Conservation (phyloP, 2,797 vertebrate species). For the Pelodytes ibericus region DNA sequence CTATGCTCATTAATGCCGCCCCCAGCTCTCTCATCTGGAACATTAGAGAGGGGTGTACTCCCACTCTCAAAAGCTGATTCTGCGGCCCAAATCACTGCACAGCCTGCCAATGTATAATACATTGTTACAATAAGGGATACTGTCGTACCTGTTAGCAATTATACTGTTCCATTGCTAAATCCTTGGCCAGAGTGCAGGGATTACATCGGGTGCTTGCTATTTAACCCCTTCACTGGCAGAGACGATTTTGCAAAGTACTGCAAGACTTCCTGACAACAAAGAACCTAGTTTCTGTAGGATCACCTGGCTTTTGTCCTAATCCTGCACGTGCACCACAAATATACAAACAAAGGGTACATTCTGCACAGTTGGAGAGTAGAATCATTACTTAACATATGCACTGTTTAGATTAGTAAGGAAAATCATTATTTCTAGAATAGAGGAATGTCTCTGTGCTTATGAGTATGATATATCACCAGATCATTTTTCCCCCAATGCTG, state of each 20-base stretch:
- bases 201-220: conserved; percentile 53
- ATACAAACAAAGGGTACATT: background rate
- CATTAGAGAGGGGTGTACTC: background rate
- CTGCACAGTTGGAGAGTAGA: background rate
- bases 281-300: background rate
- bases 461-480: conserved; percentile 17
- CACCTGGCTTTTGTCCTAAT: background rate
- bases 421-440: conserved; percentile 15
- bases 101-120: conserved; percentile 50
- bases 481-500: background rate
- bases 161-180: conserved; percentile 55
- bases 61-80: conserved; percentile 28
- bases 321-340: background rate
- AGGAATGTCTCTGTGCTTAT: conserved; percentile 1
- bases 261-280: background rate
- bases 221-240: conserved; percentile 33
- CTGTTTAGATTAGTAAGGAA: background rate
- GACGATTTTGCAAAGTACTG: background rate
- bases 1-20: background rate
- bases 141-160: conserved; percentile 55
- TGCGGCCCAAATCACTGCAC: conserved; percentile 30
- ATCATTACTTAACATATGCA: background rate
- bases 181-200: conserved; percentile 51
- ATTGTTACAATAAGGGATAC: conserved; percentile 46
- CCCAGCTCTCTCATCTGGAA: background rate